Percentiles rank a stretch among this genome's conserved stretches.
These are phyloP conservation scores for Drosophila fulvimacula DNA, from an alignment of 2,888 invertebrate species.

Conservation along the genomic window DNA sequence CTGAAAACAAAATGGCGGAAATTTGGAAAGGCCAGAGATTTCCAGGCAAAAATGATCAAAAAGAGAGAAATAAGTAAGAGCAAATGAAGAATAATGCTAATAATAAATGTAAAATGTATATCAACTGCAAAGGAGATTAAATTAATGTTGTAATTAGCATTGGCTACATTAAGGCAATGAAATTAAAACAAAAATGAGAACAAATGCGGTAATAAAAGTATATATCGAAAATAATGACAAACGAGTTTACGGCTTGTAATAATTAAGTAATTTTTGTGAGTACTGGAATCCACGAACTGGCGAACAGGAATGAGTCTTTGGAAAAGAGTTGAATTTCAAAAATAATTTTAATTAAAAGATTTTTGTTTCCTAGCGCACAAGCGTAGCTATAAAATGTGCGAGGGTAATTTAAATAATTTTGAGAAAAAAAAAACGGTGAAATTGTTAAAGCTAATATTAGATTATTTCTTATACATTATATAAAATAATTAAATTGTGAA, in stretches of 20 bases:
- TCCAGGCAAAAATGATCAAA: not conserved
- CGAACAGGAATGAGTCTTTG: too few relatives aligned
- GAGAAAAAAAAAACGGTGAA: too few relatives aligned
- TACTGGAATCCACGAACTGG: not conserved
- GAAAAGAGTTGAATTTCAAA: too few relatives aligned
- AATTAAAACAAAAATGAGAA: not conserved
- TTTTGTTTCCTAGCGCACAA: too few relatives aligned
- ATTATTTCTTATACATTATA: too few relatives aligned
- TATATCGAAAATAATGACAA: not conserved
- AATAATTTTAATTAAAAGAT: too few relatives aligned
- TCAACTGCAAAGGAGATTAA: not conserved
- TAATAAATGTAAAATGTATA: not conserved
- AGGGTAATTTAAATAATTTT: too few relatives aligned
- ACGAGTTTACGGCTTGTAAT: too few relatives aligned
- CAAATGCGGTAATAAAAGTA: not conserved
- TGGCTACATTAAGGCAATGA: not conserved
- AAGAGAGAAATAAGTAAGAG: not conserved
- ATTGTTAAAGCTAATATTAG: too few relatives aligned
- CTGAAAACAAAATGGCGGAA: not conserved
- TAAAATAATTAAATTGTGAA: too few relatives aligned
- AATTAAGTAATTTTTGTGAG: not conserved
- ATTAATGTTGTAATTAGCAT: not conserved
- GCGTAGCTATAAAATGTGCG: too few relatives aligned
- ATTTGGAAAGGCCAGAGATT: not conserved
- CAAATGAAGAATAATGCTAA: not conserved